Evolutionary conservation across 2,888 invertebrate genomes (phyloP).

Genomic region (Julus scanicus): DNA sequence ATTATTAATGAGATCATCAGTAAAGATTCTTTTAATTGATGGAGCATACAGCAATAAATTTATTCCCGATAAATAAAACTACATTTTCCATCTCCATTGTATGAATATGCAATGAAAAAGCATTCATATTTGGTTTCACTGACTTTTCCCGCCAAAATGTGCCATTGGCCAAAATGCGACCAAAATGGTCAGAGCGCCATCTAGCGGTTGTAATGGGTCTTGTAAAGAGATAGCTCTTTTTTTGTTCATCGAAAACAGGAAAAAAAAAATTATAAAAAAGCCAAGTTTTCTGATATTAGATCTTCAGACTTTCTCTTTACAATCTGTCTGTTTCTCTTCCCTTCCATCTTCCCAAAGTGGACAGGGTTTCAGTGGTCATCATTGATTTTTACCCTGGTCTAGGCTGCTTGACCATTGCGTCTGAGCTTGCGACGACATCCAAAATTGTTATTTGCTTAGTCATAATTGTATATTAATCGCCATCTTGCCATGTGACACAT

Average conservation of each 20-base stretch:
- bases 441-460: conserved; percentile 18
- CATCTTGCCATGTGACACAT: conserved; percentile 42
- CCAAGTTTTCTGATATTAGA: neutral
- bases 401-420: neutral
- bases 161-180: no score
- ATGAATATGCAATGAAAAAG: no score
- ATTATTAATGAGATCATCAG: neutral
- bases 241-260: neutral
- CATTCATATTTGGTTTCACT: no score
- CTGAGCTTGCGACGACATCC: neutral
- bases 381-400: conserved; percentile 15
- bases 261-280: neutral
- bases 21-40: no score
- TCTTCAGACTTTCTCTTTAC: conserved; percentile 18
- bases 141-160: neutral
- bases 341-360: neutral
- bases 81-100: no score
- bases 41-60: no score
- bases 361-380: conserved; percentile 45
- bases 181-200: neutral
- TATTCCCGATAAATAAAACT: neutral
- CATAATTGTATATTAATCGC: neutral
- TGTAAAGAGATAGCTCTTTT: neutral
- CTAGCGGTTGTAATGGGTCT: neutral
- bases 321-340: conserved; percentile 13